Conservation (phyloP, 2,113 vertebrate genomes). For the Dipodomys ordii region DNA sequence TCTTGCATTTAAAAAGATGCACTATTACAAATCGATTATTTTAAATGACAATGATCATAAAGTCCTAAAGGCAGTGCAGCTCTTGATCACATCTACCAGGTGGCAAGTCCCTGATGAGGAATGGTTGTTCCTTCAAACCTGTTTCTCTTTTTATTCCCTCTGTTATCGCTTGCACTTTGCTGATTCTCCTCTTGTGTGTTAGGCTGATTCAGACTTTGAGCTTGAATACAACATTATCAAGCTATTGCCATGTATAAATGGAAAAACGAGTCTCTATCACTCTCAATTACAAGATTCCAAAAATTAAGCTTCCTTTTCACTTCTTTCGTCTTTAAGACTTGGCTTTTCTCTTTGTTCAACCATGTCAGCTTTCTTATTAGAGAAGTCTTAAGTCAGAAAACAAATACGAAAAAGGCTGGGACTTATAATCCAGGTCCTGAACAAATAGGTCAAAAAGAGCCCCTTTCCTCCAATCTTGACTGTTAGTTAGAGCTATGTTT, state of each 20-base stretch:
- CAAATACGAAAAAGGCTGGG: not conserved
- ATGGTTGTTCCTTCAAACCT: not conserved
- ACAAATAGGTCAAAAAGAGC: not conserved
- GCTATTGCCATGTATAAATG: not conserved
- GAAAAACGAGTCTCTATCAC: not conserved
- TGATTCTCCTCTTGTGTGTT: not conserved
- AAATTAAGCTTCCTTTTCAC: not conserved
- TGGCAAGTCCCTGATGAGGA: not conserved
- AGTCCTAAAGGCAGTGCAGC: not conserved
- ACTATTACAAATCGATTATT: not conserved
- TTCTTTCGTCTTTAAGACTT: not conserved
- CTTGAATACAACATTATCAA: not conserved
- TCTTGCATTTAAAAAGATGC: not conserved
- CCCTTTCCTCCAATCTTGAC: not conserved
- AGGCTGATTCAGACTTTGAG: not conserved
- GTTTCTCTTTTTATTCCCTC: not conserved
- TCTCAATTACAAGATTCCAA: not conserved
- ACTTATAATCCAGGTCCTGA: not conserved
- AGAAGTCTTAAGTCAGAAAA: not conserved
- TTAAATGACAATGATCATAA: not conserved
- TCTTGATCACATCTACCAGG: not conserved
- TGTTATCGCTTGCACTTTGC: not conserved
- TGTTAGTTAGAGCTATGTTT: not conserved
- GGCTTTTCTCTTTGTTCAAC: not conserved
- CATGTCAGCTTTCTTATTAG: not conserved